phyloP scores from a whole-genome alignment of 1,140 invertebrate species.

The Ephestia elutella region DNA sequence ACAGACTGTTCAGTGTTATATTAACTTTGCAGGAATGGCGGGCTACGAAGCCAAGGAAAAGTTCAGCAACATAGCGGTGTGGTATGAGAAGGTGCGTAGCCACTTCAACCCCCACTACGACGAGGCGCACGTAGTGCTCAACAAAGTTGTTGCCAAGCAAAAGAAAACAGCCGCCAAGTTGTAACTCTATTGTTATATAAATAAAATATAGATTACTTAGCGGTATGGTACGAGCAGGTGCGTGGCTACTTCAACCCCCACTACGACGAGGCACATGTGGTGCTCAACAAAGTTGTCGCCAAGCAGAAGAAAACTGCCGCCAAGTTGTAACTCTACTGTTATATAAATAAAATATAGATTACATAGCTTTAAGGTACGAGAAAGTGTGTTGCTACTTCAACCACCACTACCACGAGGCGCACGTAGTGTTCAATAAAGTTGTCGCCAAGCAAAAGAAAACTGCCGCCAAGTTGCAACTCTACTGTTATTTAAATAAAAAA shows the following conservation, averaged over 20 bases:
- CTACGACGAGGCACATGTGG: too few relatives aligned
- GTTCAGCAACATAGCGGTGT: constrained; percentile 37
- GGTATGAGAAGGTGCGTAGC: constrained; percentile 43
- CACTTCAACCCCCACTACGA: constrained; percentile 55
- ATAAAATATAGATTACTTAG: too few relatives aligned
- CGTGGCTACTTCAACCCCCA: too few relatives aligned
- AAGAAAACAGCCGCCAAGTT: constrained; percentile 34
- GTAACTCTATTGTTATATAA: constrained; percentile 15
- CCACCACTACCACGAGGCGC: too few relatives aligned
- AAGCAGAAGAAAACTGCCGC: constrained; percentile 1
- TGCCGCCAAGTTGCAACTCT: constrained; percentile 19
- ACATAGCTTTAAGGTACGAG: too few relatives aligned
- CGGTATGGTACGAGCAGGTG: too few relatives aligned
- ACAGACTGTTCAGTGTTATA: too few relatives aligned
- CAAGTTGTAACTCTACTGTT: constrained; percentile 27
- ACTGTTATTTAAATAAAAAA: too few relatives aligned
- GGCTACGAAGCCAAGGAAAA: constrained; percentile 43
- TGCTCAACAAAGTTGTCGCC: neutral
- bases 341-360: too few relatives aligned
- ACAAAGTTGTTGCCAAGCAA: constrained; percentile 46
- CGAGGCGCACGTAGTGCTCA: constrained; percentile 49
- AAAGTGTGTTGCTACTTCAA: too few relatives aligned
- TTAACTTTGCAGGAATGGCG: constrained; percentile 59
- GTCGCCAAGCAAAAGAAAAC: neutral
- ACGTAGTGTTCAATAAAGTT: neutral